Base-by-base conservation (phyloP, 2,797 vertebrate species). In the Hydrolagus colliei region DNA sequence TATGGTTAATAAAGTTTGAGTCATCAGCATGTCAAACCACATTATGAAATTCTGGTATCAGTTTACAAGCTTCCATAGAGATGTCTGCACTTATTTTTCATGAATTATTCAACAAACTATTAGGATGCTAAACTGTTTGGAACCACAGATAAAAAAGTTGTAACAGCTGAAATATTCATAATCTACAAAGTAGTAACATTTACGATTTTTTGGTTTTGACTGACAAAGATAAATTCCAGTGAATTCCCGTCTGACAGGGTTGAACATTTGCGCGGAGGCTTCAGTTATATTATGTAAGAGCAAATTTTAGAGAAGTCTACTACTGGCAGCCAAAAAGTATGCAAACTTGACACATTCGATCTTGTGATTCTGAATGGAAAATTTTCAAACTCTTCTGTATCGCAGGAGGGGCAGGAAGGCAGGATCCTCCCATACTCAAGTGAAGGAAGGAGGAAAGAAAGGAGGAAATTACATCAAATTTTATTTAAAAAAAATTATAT, bases 91-190 rank as follows among this genome's bases (percentile, higher is more conserved):
- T 80, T 63, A 80, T 4, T 80, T 27, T 80, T 22, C 63, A 35
- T 80, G 61, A 80, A 80, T 65, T 67, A 80, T 80, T 65, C 62
- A 80, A 16, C 22, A 80, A 80, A 65, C 61, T 67, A 32, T 63
- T 16, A 62, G 14, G 27, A 67, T 65, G 62, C 67, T 80, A 65
- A 80, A 80, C 78, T 65, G 35, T 80, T 80, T 80, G 67, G 78
- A 67, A 80, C 22, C 16, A n/a, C 67, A 18, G n/a, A 67, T 80
- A 65, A 18, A 80, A 65, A 80, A 80, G 78, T 80, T 80, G 78
- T 27, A 65, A 12, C 13, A 27, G 22, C 27, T 80, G 7, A 35
- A 35, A 35, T 80, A 67, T 80, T 67, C 27, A 80, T 16, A 52
- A 52, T 52, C 41, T 52, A 52, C 41, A 52, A 6, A 52, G 41